Conservation (phyloP, 1,140 invertebrate genomes). For the Pogonus chalceus region DNA sequence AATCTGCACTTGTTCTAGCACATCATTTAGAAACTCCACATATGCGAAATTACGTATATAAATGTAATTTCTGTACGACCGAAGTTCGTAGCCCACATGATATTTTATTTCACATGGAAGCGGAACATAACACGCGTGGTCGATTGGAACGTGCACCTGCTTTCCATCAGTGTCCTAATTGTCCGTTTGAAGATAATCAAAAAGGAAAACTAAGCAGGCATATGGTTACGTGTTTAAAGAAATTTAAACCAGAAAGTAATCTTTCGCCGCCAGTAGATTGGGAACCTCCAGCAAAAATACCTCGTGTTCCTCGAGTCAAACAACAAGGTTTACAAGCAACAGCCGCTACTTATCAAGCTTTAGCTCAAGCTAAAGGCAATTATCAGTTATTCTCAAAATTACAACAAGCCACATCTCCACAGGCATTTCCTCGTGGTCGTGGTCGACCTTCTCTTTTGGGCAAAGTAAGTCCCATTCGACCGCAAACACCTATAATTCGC, state of each 20-base stretch:
- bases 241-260: conserved; percentile 79
- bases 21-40: conserved; percentile 89
- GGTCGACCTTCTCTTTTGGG: conserved; percentile 32
- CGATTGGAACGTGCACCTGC: conserved; percentile 73
- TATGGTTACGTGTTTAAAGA: conserved; percentile 78
- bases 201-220: conserved; percentile 88
- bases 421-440: conserved; percentile 29
- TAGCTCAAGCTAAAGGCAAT: conserved; percentile 36
- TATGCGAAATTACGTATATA: conserved; percentile 75
- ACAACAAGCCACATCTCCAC: conserved; percentile 22
- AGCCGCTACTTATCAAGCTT: conserved; percentile 33
- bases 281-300: conserved; percentile 88
- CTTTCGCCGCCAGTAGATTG: conserved; percentile 75
- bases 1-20: conserved; percentile 75
- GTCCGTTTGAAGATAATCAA: conserved; percentile 88
- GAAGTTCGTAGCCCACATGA: conserved; percentile 76
- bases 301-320: conserved; percentile 52
- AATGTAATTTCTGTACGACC: conserved; percentile 79
- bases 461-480: conserved; percentile 13
- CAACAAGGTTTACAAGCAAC: conserved; percentile 34
- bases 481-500: conserved; percentile 15
- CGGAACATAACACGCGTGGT: conserved; percentile 72
- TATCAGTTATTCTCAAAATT: conserved; percentile 45
- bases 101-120: conserved; percentile 86
- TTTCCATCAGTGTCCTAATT: conserved; percentile 87